Evolutionary conservation across 2,888 invertebrate genomes (phyloP), one percentile per base, ranked within the genome.

Genomic region (Lottia scabra): DNA sequence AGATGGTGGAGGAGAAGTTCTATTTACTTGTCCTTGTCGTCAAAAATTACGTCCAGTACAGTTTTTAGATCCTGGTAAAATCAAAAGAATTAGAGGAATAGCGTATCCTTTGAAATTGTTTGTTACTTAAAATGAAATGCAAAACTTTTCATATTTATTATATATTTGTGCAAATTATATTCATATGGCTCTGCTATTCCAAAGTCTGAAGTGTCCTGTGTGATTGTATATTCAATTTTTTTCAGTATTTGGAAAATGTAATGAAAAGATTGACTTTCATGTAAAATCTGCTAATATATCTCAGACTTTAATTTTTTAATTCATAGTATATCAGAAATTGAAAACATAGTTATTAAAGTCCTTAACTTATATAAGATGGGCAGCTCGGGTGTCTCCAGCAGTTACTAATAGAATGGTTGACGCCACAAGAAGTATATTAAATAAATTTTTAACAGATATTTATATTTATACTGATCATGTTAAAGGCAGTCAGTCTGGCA

Each of bases 381-480:
- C 98, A 0, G 91, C 95, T 69, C 92, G 97, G 78, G 96, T 99
- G 0, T 97, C 99, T 0, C 99, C 99, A 0, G 94, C 95, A 0
- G 93, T 98, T 88, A 95, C 96, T 0, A 98, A 97, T 89, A 92
- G 99, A 81, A 94, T 98, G 80, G 95, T 99, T 0, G 97, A 98
- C 79, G 92, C 96, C 6, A 95, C 98, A 1, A 98, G 99, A 91
- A 95, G 95, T 75, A 92, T 96, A 10, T 92, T 99, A 90, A 91
- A 97, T 4, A 94, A 97, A 75, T 98, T 96, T 88, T 89, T 99
- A 16, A 96, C 98, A 0, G 99, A 99, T 88, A 94, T 99, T 71
- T 99, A 96, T 87, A 96, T 99, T 78, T 94, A 95, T 85, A 95
- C 96, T 0, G 99, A 99, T 90, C 96, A 96, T 88, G 93, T 94